Base-by-base conservation (phyloP, 2,797 vertebrate genomes). In the Eulemur albifrons region DNA sequence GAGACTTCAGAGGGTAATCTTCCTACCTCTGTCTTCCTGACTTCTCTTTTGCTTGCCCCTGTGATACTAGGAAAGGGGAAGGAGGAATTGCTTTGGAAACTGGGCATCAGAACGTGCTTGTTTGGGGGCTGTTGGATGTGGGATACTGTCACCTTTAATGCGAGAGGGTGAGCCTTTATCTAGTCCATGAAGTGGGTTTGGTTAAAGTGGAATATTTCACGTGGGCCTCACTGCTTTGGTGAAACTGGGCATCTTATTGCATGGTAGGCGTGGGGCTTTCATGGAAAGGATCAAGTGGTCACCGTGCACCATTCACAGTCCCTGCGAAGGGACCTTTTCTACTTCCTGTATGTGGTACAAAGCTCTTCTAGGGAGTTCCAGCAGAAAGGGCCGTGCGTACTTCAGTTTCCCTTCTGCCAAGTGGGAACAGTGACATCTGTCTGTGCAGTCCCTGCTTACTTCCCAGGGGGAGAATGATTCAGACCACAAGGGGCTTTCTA, bases 291-390 rank as follows among this genome's bases (percentile, higher is more conserved):
- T 32, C 65, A 25, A 17, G 30, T 6, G 30, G 17, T 32, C 7
- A 15, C 27, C 1, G 0, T 25, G 21, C 2, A 0, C 1, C 1
- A 0, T 23, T 20, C 13, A 2, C 8, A 11, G 40, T 83, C n/a
- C 23, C 2, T 21, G 35, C 21, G 0, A 3, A 59, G 32, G 25
- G 3, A 7, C 43, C 23, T 17, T 52, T 20, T 38, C 45, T 61
- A 11, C n/a, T 43, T 81, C 40, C 32, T 15, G 12, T 30, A 11
- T 67, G 32, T 40, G 80, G 20, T 35, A 3, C 4, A 5, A 10
- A 77, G 13, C 43, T 81, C 21, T 35, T 61, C 18, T 18, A 50
- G 59, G 61, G 43, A 83, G 45, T 50, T 43, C 83, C 61, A 63
- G 32, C 38, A 52, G 11, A 43, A 76, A 50, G 72, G 52, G 10